Conservation (phyloP, 2,797 vertebrate genomes). For the Graptemys geographica region DNA sequence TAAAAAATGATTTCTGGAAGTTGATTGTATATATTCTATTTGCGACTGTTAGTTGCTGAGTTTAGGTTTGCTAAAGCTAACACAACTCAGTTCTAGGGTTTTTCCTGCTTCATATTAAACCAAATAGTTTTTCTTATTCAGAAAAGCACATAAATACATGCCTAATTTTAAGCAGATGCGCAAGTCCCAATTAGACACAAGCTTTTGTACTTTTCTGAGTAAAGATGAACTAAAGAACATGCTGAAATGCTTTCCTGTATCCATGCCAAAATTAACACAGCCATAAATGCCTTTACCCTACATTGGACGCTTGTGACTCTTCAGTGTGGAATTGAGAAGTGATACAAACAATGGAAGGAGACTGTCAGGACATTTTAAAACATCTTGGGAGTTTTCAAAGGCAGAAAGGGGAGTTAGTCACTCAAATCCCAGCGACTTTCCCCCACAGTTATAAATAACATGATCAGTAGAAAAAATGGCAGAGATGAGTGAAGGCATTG, state of each 20-base stretch:
- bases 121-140: constrained; percentile 23
- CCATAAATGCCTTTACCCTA: constrained; percentile 2
- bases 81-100: neutral
- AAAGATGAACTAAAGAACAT: neutral
- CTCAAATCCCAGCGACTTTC: neutral
- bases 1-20: constrained; percentile 30
- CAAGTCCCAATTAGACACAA: neutral
- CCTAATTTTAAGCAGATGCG: constrained; percentile 27
- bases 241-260: neutral
- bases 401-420: neutral
- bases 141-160: constrained; percentile 36
- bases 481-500: neutral
- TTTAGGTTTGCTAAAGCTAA: constrained; percentile 26
- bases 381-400: neutral
- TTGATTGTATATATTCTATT: neutral
- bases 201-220: neutral
- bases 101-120: constrained; percentile 49
- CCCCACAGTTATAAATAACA: neutral
- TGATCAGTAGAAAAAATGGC: neutral
- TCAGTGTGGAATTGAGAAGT: neutral
- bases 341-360: neutral
- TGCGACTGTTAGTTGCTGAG: neutral
- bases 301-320: neutral
- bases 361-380: neutral
- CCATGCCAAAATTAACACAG: neutral